A percentile compares a stretch with the other conserved stretches of the same genome.
These are phyloP conservation scores for Choristoneura rosaceana DNA, from an alignment of 2,888 invertebrate genomes.

Conservation along the genomic window DNA sequence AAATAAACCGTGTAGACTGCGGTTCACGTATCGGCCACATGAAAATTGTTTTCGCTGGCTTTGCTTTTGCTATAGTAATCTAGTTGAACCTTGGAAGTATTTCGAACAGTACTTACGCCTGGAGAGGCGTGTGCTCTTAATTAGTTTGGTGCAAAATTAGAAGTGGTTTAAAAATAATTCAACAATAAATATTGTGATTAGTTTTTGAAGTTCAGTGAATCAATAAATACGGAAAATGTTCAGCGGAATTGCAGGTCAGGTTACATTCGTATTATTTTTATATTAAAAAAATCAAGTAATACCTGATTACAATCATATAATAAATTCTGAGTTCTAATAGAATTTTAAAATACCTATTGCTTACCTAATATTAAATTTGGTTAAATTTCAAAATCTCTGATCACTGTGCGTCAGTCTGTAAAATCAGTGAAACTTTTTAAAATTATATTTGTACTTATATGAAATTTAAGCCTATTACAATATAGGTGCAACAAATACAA, in stretches of 20 bases:
- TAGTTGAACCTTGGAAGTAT: slow-evolving; percentile 64
- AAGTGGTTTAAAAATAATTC: slow-evolving; percentile 47
- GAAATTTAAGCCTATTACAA: too few species aligned
- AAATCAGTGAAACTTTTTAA: too few species aligned
- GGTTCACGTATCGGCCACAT: slow-evolving; percentile 58
- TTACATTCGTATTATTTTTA: slow-evolving; percentile 36
- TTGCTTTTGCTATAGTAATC: slow-evolving; percentile 46
- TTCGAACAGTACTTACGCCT: slow-evolving; percentile 58
- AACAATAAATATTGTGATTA: slow-evolving; percentile 39
- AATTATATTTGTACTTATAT: too few species aligned
- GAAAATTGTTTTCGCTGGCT: slow-evolving; percentile 48
- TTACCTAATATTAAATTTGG: too few species aligned
- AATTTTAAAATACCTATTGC: too few species aligned
- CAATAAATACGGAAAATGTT: slow-evolving; percentile 67
- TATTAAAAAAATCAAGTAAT: slow-evolving; percentile 9
- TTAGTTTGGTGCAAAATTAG: slow-evolving; percentile 52
- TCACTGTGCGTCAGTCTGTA: too few species aligned
- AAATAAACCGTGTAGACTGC: slow-evolving; percentile 62
- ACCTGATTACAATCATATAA: neutral
- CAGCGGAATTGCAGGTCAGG: slow-evolving; percentile 80
- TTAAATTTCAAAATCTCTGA: too few species aligned
- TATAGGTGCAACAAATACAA: too few species aligned
- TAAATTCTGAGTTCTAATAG: neutral
- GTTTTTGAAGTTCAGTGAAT: slow-evolving; percentile 42
- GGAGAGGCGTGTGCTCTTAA: slow-evolving; percentile 53